Percentiles rank a stretch among this genome's conserved stretches.
phyloP scores from a whole-genome alignment of 2,797 vertebrate genomes.

The Hippopotamyrus pictus region DNA sequence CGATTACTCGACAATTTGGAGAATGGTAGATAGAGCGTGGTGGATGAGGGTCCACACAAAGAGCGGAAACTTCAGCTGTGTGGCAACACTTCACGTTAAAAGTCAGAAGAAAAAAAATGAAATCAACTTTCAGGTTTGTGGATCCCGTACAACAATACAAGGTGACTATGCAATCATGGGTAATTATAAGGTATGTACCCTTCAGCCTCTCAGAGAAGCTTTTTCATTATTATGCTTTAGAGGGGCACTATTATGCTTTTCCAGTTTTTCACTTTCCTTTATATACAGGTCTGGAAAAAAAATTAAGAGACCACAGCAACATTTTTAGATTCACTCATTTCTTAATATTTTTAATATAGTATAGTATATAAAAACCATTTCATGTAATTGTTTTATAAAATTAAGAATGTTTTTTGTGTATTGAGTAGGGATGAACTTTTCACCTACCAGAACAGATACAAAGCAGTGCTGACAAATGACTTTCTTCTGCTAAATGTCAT shows the following conservation, averaged over 20 bases:
- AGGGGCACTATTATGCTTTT: neutral
- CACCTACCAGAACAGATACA: neutral
- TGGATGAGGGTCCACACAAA: neutral
- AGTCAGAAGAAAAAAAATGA: neutral
- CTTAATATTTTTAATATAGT: neutral
- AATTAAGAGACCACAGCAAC: neutral
- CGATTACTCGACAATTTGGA: neutral
- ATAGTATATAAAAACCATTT: neutral
- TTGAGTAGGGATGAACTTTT: neutral
- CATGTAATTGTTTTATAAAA: too few relatives aligned
- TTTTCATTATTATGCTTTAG: neutral
- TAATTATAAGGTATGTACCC: neutral
- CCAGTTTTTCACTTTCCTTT: neutral
- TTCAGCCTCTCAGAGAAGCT: neutral
- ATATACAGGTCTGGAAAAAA: too few relatives aligned
- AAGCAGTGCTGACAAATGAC: neutral
- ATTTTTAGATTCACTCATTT: neutral
- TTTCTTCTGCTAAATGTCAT: neutral
- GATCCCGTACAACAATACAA: neutral
- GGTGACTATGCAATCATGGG: too few relatives aligned
- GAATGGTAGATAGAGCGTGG: neutral
- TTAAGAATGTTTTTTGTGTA: neutral
- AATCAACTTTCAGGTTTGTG: neutral
- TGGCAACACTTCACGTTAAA: neutral
- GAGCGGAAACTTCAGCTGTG: neutral